Evolutionary conservation across 2,888 invertebrate species (phyloP).

Genomic region (Habrosyne pyritoides): DNA sequence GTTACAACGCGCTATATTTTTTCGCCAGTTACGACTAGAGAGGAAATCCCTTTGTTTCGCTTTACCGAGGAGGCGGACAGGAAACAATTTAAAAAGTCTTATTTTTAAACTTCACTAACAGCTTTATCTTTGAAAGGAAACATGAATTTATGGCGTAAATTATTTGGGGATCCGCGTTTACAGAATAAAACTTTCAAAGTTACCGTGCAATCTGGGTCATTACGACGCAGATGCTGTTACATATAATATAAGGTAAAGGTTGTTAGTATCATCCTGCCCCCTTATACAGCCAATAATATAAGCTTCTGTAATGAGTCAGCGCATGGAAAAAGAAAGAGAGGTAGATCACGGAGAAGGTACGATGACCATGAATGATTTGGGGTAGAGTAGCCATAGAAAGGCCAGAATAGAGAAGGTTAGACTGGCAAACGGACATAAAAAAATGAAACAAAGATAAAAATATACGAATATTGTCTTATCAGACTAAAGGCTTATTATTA

Average conservation of each 20-base stretch:
- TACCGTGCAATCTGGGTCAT: neutral
- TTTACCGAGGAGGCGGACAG: constrained; percentile 15
- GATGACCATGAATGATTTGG: too few relatives aligned
- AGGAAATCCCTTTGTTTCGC: constrained; percentile 31
- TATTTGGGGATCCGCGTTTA: constrained; percentile 16
- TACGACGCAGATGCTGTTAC: neutral
- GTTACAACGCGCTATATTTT: constrained; percentile 6
- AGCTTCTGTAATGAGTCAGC: too few relatives aligned
- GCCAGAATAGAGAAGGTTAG: too few relatives aligned
- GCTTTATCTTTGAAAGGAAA: constrained; percentile 15
- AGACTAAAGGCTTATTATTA: too few relatives aligned
- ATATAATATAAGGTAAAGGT: neutral
- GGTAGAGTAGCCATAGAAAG: too few relatives aligned
- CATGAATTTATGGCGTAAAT: constrained; percentile 21
- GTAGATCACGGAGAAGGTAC: too few relatives aligned
- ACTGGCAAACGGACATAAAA: too few relatives aligned
- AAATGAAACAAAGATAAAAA: too few relatives aligned
- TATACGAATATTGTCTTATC: too few relatives aligned
- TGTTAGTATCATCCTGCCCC: too few relatives aligned
- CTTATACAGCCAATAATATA: too few relatives aligned
- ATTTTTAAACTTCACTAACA: constrained; percentile 19
- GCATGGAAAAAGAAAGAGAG: too few relatives aligned
- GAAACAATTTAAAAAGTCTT: constrained; percentile 32
- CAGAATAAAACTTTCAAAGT: neutral
- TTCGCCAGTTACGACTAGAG: constrained; percentile 20